Conservation (phyloP, 1,140 invertebrate genomes). For the Brachionus rotundiformis region DNA sequence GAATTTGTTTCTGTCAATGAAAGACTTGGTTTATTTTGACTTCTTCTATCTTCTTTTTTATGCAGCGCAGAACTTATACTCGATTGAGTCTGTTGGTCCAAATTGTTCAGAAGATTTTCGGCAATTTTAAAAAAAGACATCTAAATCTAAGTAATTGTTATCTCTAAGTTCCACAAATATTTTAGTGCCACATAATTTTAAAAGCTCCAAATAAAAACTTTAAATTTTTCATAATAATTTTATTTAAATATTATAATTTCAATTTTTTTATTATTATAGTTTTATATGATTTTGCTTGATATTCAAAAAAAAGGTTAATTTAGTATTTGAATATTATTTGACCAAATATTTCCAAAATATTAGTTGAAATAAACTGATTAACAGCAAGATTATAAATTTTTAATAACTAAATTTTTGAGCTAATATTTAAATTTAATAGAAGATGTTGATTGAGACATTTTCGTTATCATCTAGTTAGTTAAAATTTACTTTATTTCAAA, state of each 20-base stretch:
- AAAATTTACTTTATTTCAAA: too few species aligned
- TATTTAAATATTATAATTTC: not conserved
- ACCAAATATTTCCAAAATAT: not conserved
- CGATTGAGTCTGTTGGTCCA: constrained; percentile 44
- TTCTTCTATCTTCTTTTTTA: constrained; percentile 1
- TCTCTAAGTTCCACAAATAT: not conserved
- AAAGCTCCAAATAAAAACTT: not conserved
- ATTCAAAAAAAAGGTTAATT: not conserved
- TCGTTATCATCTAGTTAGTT: too few species aligned
- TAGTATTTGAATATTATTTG: not conserved
- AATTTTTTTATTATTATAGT: not conserved
- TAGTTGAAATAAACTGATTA: too few species aligned
- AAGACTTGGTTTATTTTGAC: not conserved
- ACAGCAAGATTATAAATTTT: not conserved
- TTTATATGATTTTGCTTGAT: not conserved
- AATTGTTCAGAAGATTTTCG: constrained; percentile 43
- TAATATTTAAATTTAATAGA: too few species aligned
- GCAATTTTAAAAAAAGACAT: constrained; percentile 49
- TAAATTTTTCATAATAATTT: not conserved
- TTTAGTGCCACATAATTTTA: not conserved
- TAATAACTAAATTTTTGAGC: not conserved
- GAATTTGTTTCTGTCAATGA: not conserved
- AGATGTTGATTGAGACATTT: too few species aligned
- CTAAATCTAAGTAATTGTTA: not conserved
- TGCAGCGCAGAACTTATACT: constrained; percentile 26